Base-by-base conservation (phyloP, 2,113 vertebrate species). In the Mungos mungo region DNA sequence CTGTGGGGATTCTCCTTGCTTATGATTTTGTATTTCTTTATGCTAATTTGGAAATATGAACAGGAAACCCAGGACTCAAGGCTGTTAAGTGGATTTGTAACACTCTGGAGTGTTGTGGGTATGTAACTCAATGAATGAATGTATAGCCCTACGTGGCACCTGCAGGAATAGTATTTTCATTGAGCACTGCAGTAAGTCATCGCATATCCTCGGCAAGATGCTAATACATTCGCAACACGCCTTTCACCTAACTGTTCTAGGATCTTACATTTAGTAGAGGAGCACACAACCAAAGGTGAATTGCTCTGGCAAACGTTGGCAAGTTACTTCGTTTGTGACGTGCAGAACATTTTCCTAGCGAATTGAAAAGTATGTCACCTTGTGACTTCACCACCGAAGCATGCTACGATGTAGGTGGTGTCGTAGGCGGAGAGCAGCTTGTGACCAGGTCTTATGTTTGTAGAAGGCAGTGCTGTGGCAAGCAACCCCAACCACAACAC, bases 41-140 rank as follows among this genome's bases (percentile, higher is more conserved):
- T 81, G 84, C 86, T 92, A 93, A 93, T 93, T 97, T 92, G 63
- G 81, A 96, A 97, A 50, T 93, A 88, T 57, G 82, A 97, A 57
- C 69, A 97, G 90, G 79, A 90, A 93, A 68, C n/a, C 79, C 87
- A 47, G 50, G 86, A 92, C 35, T 89, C 1, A 4, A 84, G 93
- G 69, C 88, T 92, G 89, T 72, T 79, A 52, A 87, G 79, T 72
- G 69, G 63, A 80, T 94, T 92, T 89, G 52, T 81, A 88, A 85
- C 82, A 54, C 92, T 69, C 88, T 66, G 81, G 74, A 84, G 87
- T 69, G 72, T 47, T 91, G 74, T 84, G 74, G 72, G 79, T 71
- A 69, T 15, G n/a, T 52, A 95, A 86, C 60, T 97, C 72, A 65
- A 3, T 80, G 95, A 95, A 76, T 93, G 94, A 85, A 80, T 16